Conservation (phyloP, 1,140 invertebrate genomes). For the Condylostylus longicornis region DNA sequence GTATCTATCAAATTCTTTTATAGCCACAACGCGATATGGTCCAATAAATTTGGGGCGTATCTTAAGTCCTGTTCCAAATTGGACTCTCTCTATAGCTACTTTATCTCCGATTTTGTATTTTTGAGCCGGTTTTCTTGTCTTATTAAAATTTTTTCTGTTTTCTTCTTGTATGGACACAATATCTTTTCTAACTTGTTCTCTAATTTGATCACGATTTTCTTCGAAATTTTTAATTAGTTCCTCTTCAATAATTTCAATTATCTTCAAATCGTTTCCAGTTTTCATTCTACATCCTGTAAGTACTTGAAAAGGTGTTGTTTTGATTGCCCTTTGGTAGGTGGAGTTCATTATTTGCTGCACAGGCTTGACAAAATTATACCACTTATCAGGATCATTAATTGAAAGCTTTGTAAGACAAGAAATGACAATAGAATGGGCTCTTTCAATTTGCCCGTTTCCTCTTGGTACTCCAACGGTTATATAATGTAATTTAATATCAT, state of each 20-base stretch:
- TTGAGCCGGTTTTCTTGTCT: not conserved
- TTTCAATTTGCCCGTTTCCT: constrained; percentile 6
- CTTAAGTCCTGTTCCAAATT: constrained; percentile 3
- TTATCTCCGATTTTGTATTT: constrained; percentile 2
- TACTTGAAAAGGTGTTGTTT: too few relatives aligned
- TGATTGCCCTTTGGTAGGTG: too few relatives aligned
- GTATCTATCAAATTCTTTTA: not conserved
- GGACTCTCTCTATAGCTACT: constrained; percentile 3
- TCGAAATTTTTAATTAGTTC: constrained; percentile 11
- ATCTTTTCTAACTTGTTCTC: constrained; percentile 9
- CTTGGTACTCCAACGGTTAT: constrained; percentile 10
- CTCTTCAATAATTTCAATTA: constrained; percentile 14
- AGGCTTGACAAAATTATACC: constrained; percentile 8
- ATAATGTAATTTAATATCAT: constrained; percentile 8
- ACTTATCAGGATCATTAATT: constrained; percentile 7
- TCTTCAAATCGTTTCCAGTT: constrained; percentile 10
- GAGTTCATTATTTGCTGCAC: too few relatives aligned
- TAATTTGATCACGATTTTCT: not conserved
- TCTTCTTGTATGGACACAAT: constrained; percentile 4
- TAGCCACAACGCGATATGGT: constrained; percentile 1
- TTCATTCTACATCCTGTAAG: too few relatives aligned
- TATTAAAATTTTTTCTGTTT: constrained; percentile 2
- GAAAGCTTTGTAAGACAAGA: constrained; percentile 14
- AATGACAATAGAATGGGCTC: constrained; percentile 12
- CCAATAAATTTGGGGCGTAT: constrained; percentile 3